Evolutionary conservation across 2,797 vertebrate species (phyloP), one percentile per base, ranked within the genome.

Genomic region (Typhlichthys subterraneus): DNA sequence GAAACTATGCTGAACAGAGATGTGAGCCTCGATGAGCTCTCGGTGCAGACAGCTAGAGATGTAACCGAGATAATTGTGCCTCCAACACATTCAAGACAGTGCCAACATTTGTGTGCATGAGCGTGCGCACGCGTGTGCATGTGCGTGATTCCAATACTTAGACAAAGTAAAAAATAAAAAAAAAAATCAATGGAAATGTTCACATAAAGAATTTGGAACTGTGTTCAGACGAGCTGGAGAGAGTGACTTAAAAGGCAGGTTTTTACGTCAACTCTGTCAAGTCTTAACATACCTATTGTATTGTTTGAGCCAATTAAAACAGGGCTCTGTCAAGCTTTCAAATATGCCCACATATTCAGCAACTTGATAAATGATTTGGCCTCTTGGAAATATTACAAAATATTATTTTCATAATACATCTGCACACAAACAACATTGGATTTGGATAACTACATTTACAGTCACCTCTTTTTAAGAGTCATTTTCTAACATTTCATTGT

Each of bases 91-190:
- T 23, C n/a, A 5, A 11, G 57, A 12, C 15, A 13, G 45, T 56
- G 31, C 19, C 5, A 52, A 38, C 15, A 31, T 63, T 5, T 48
- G 52, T 47, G 42, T 50, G 17, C 51, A 47, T 45, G 46, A 51
- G 59, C 69, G 49, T 65, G 29, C n/a, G 59, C 15, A 59, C 72
- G 63, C 73, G 71, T 82, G 83, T 75, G 55, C 13, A 45, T 1
- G 13, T 31, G 12, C 10, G 71, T 66, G 78, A 74, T 76, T 83
- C 69, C 76, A 70, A 84, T 74, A 81, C 60, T 45, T 59, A 59
- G 74, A 59, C 72, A 67, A 47, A 46, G 45, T 12, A 6, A 38
- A 42, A 54, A 75, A 55, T 69, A 15, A 57, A 13, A 59, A 2
- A 70, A 58, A 57, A 31, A 8, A 2, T 19, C 9, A 56, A 50